These are phyloP conservation scores for Orussus abietinus DNA, from an alignment of 1,140 invertebrate genomes.

Conservation along the genomic window DNA sequence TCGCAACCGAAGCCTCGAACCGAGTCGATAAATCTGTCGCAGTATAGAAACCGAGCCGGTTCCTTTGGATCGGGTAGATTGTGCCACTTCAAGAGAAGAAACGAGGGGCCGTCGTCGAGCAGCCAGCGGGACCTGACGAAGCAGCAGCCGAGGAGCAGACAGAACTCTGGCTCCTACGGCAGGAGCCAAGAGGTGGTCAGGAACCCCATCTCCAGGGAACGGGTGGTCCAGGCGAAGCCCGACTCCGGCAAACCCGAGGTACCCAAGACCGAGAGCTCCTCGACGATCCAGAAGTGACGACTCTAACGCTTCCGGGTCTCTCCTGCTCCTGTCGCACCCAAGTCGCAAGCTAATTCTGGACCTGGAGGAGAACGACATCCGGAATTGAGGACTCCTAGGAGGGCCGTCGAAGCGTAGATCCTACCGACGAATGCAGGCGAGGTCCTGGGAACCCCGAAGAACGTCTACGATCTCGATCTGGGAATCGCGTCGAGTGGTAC, in stretches of 20 bases:
- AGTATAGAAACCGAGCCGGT: conserved; percentile 39
- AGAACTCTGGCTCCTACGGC: conserved; percentile 37
- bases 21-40: conserved; percentile 29
- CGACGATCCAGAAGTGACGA: conserved; percentile 15
- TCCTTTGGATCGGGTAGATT: conserved; percentile 47
- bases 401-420: too few species aligned
- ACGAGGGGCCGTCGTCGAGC: conserved; percentile 23
- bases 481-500: too few species aligned
- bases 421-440: too few species aligned
- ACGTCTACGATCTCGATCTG: too few species aligned
- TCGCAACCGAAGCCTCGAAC: conserved; percentile 24
- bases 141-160: conserved; percentile 28
- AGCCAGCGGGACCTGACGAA: conserved; percentile 30
- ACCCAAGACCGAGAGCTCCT: conserved; percentile 2
- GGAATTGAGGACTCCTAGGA: too few species aligned
- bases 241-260: conserved; percentile 17
- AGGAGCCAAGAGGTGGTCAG: conserved; percentile 33
- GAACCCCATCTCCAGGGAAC: conserved; percentile 22
- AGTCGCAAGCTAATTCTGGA: too few species aligned
- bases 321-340: too few species aligned
- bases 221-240: conserved; percentile 9
- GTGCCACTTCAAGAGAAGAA: conserved; percentile 26
- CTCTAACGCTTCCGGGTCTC: too few species aligned
- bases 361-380: too few species aligned
- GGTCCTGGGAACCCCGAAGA: too few species aligned